Evolutionary conservation across 2,797 vertebrate genomes (phyloP).

Genomic region (Poeciliopsis gracilis): DNA sequence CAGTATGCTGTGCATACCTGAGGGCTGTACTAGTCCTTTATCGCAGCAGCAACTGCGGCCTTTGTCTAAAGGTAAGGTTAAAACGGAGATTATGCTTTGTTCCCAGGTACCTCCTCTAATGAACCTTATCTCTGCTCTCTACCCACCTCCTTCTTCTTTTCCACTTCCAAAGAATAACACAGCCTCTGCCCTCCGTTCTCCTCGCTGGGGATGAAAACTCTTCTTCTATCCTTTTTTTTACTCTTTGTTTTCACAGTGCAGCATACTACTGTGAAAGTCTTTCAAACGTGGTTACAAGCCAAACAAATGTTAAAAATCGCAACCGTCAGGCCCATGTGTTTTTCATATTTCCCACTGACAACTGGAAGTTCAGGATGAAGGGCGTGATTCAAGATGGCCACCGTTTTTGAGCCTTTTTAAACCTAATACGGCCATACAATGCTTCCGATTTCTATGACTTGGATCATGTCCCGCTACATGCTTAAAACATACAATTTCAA

Average conservation of each 20-base stretch:
- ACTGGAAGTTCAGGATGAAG: too few relatives aligned
- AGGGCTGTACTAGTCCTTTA: slow-evolving; percentile 67
- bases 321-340: too few relatives aligned
- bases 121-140: slow-evolving; percentile 75
- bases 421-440: too few relatives aligned
- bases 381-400: too few relatives aligned
- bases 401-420: too few relatives aligned
- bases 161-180: slow-evolving; percentile 48
- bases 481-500: too few relatives aligned
- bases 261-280: slow-evolving; percentile 1
- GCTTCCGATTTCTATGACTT: too few relatives aligned
- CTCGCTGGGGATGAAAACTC: slow-evolving; percentile 35
- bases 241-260: slow-evolving; percentile 39
- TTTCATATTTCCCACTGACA: too few relatives aligned
- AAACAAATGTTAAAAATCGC: too few relatives aligned
- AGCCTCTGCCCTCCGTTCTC: slow-evolving; percentile 43
- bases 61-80: slow-evolving; percentile 79
- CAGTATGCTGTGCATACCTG: slow-evolving; percentile 69
- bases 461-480: too few relatives aligned
- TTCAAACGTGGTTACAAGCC: too few relatives aligned
- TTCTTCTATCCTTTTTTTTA: slow-evolving; percentile 14
- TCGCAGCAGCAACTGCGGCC: slow-evolving; percentile 62
- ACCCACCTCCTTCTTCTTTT: slow-evolving; percentile 65
- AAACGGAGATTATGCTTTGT: slow-evolving; percentile 79
- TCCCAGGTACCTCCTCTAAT: slow-evolving; percentile 73